phyloP scores from a whole-genome alignment of 2,797 vertebrate genomes.

The Antrozous pallidus region DNA sequence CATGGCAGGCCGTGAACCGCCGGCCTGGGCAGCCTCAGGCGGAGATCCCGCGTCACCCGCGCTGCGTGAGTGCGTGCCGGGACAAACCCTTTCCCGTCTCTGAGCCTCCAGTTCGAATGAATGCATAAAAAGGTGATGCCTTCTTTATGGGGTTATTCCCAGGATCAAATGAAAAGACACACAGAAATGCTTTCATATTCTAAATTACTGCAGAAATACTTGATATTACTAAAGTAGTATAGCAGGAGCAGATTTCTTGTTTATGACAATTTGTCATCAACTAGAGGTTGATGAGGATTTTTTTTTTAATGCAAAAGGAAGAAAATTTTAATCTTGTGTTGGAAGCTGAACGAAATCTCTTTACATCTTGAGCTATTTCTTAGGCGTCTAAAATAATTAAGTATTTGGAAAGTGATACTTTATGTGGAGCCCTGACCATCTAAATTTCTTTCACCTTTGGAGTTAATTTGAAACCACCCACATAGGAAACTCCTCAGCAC shows the following conservation, averaged over 20 bases:
- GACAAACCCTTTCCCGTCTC: not conserved
- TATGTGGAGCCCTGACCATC: not conserved
- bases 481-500: constrained; percentile 6
- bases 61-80: not conserved
- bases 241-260: constrained; percentile 14
- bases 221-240: not conserved
- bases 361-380: not conserved
- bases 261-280: not conserved
- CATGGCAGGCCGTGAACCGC: not conserved
- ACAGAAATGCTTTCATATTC: not conserved
- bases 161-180: not conserved
- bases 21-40: not conserved
- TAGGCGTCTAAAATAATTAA: constrained; percentile 11
- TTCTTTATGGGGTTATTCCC: not conserved
- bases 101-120: not conserved
- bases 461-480: not conserved
- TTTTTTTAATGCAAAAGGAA: not conserved
- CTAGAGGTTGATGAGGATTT: not conserved
- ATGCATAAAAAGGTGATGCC: not conserved
- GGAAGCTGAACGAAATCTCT: constrained; percentile 9
- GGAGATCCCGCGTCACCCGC: rapidly evolving
- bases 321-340: not conserved
- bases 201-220: not conserved
- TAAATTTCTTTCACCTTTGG: constrained; percentile 18
- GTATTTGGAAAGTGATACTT: constrained; percentile 7